Percentiles rank a stretch among this genome's conserved stretches.
Evolutionary conservation across 2,888 invertebrate species (phyloP).

Genomic region (Odontocolon sp.): DNA sequence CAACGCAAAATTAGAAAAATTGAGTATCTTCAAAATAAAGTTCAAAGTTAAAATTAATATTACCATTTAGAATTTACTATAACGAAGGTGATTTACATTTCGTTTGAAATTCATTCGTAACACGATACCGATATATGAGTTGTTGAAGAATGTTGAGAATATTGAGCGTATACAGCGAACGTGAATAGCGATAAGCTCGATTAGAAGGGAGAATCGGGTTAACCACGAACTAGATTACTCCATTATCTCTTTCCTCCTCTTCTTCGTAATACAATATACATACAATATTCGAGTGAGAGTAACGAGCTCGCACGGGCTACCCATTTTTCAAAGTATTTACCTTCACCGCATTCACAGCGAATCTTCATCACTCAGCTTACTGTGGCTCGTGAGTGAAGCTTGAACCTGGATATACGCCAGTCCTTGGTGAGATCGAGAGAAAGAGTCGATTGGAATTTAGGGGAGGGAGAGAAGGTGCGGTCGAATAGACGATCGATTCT

Average conservation of each 20-base stretch:
- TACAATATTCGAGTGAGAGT: conserved; percentile 17
- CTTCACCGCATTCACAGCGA: conserved; percentile 14
- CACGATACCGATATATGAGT: conserved; percentile 34
- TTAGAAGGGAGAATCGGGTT: conserved; percentile 44
- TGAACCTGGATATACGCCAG: background rate
- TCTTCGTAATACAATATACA: conserved; percentile 5
- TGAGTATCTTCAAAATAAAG: no score
- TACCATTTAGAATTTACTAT: no score
- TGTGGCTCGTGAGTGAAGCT: conserved; percentile 4
- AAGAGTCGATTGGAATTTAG: conserved; percentile 17
- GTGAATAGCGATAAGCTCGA: conserved; percentile 50
- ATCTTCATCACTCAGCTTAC: conserved; percentile 18
- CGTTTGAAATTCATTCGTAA: no score
- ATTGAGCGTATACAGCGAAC: conserved; percentile 43
- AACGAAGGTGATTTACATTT: no score
- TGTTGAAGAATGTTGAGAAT: conserved; percentile 32
- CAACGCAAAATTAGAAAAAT: no score
- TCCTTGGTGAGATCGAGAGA: background rate
- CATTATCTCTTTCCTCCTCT: conserved; percentile 45
- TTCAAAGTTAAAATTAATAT: no score
- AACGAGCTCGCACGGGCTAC: conserved; percentile 18
- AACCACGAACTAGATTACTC: conserved; percentile 59
- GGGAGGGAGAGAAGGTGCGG: background rate
- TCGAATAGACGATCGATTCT: conserved; percentile 49
- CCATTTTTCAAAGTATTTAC: conserved; percentile 46